Evolutionary conservation across 2,797 vertebrate species (phyloP).

Genomic region (Myotis daubentonii): DNA sequence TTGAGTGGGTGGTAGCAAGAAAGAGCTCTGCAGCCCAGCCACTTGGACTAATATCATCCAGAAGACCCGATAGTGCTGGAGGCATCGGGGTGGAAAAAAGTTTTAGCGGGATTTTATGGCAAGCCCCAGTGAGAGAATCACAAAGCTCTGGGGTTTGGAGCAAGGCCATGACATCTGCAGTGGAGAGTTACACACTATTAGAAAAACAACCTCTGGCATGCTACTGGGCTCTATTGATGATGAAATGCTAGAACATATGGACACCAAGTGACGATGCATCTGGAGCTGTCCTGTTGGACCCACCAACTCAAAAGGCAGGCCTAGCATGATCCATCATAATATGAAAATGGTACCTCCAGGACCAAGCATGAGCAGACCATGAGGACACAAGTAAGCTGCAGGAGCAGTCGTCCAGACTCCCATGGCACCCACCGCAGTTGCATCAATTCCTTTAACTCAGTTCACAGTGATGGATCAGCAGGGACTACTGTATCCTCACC

Average conservation of each 20-base stretch:
- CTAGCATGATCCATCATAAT: not conserved
- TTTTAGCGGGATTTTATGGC: conserved; percentile 32
- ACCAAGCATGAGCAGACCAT: not conserved
- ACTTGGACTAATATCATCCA: not conserved
- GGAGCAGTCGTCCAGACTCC: not conserved
- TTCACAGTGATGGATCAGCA: not conserved
- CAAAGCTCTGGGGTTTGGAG: conserved; percentile 58
- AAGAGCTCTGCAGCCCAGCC: not conserved
- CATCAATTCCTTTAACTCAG: not conserved
- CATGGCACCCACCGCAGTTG: not conserved
- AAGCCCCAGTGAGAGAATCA: conserved; percentile 38
- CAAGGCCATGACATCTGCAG: conserved; percentile 67
- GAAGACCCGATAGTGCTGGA: not conserved
- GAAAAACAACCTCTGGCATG: conserved; percentile 60
- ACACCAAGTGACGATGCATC: conserved; percentile 30
- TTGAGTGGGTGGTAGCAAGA: not conserved
- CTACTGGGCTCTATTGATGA: conserved; percentile 7
- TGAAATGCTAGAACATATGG: conserved; percentile 55
- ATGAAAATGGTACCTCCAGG: not conserved
- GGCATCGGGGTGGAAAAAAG: not conserved
- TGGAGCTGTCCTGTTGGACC: not conserved
- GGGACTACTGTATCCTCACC: not conserved
- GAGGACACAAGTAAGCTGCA: not conserved
- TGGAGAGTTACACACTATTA: conserved; percentile 40
- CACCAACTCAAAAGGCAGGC: not conserved